Evolutionary conservation across 2,797 vertebrate species (phyloP).

Genomic region (Heliangelus exortis): DNA sequence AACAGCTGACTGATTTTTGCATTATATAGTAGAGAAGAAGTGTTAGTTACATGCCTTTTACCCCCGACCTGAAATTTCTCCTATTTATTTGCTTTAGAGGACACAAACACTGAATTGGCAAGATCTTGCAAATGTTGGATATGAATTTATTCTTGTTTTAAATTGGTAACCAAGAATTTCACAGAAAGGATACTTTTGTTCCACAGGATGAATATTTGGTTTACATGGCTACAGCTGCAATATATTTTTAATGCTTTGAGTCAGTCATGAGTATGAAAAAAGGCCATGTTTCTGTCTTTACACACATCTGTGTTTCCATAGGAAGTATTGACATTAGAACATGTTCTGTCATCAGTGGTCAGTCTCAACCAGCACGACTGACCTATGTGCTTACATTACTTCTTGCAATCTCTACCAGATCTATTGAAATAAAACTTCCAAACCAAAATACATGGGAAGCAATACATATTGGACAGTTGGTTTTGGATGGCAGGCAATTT

Average conservation of each 20-base stretch:
- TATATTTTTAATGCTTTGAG: background rate
- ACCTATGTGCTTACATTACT: background rate
- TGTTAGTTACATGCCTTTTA: background rate
- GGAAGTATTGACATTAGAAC: background rate
- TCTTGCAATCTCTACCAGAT: background rate
- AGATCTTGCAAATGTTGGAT: background rate
- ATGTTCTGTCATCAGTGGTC: background rate
- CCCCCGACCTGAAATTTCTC: background rate
- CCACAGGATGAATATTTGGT: background rate
- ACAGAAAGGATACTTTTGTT: background rate
- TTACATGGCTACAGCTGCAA: background rate
- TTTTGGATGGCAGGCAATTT: background rate
- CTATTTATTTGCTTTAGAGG: background rate
- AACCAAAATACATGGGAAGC: background rate
- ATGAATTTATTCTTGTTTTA: background rate
- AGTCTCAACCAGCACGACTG: background rate
- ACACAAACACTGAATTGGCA: background rate
- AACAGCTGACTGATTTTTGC: background rate
- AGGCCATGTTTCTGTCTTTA: fast-evolving
- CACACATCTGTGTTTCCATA: background rate
- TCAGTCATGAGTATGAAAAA: background rate
- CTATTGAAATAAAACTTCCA: background rate
- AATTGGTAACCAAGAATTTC: background rate
- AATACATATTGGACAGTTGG: background rate
- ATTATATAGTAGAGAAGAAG: background rate